A percentile compares a stretch with the other conserved stretches of the same genome.
Conservation (phyloP, 2,113 vertebrate genomes). For the Canis aureus region DNA sequence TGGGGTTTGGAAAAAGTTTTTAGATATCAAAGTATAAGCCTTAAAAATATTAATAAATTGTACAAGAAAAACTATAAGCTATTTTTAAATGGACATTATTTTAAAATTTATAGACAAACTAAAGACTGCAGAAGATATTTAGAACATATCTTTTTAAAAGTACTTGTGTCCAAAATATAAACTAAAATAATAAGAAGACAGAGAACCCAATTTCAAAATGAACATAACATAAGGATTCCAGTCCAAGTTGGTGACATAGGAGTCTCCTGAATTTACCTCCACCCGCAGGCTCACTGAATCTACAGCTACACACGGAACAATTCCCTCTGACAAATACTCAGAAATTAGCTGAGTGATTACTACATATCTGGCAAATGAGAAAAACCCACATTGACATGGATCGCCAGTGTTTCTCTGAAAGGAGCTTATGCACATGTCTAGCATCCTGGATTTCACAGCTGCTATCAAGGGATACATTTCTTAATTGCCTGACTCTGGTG, state of each 20-base stretch:
- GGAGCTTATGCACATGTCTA: not conserved
- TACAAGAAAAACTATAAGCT: not conserved
- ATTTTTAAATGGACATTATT: not conserved
- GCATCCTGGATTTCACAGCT: not conserved
- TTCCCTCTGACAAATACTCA: not conserved
- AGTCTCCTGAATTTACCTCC: not conserved
- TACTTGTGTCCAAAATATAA: not conserved
- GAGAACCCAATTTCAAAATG: not conserved
- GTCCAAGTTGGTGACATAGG: not conserved
- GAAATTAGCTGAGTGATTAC: not conserved
- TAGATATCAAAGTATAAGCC: not conserved
- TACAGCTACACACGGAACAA: not conserved
- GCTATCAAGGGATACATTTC: not conserved
- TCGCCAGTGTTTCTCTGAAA: not conserved
- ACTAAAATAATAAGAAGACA: not conserved
- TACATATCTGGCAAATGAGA: not conserved
- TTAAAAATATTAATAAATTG: not conserved
- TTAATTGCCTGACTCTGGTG: not conserved
- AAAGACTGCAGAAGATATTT: not conserved
- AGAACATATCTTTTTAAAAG: not conserved
- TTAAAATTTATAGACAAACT: slow-evolving; percentile 4
- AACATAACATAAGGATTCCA: not conserved
- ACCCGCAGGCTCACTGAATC: not conserved
- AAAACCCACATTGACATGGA: not conserved
- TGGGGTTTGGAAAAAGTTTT: not conserved